phyloP scores from a whole-genome alignment of 2,113 vertebrate species.

The Podarcis muralis region DNA sequence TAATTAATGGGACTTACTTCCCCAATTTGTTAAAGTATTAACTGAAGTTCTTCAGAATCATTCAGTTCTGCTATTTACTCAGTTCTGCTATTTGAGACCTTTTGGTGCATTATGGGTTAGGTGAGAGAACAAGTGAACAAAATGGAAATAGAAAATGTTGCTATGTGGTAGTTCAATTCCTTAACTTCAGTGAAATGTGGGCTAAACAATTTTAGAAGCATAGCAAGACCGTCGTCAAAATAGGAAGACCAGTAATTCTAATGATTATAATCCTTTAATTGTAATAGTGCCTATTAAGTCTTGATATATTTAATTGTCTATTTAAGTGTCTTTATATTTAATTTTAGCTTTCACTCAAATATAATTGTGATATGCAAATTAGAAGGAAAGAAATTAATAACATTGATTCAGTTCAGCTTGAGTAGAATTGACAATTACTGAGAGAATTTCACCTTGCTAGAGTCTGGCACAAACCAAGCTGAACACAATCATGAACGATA shows the following conservation, averaged over 20 bases:
- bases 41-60: not conserved
- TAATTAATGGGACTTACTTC: conserved; percentile 24
- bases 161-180: not conserved
- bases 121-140: conserved; percentile 2
- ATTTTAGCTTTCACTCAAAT: not conserved
- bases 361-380: not conserved
- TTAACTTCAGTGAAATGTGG: not conserved
- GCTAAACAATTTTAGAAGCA: not conserved
- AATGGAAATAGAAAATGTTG: not conserved
- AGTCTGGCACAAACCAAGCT: not conserved
- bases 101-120: conserved; percentile 21
- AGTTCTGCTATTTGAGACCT: not conserved
- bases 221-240: not conserved
- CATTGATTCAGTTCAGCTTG: not conserved
- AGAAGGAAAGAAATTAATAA: not conserved
- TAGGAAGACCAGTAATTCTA: not conserved
- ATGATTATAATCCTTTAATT: no score
- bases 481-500: no score
- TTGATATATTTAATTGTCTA: no score
- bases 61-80: not conserved
- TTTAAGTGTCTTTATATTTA: not conserved
- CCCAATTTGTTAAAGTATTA: conserved; percentile 20
- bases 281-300: no score
- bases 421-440: not conserved
- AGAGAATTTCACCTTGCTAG: not conserved